Percentiles rank a stretch among this genome's conserved stretches.
Conservation (phyloP, 1,140 invertebrate species). For the Meloidogyne floridensis region DNA sequence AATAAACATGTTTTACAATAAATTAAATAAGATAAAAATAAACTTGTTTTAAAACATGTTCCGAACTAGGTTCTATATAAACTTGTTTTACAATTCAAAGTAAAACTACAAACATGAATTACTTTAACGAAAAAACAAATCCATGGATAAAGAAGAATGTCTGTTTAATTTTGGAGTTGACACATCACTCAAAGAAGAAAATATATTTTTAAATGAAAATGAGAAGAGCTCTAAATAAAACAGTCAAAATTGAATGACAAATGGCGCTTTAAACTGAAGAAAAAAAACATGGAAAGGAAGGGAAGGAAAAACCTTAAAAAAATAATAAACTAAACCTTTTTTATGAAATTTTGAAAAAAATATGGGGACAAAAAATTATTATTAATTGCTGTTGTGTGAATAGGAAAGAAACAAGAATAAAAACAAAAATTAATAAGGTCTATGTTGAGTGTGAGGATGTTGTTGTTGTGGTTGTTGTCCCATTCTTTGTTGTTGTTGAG, state of each 20-base stretch:
- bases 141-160: constrained; percentile 6
- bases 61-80: too few species aligned
- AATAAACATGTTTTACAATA: not conserved
- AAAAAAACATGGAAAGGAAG: not conserved
- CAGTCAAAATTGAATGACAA: not conserved
- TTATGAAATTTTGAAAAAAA: not conserved
- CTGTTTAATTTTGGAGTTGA: not conserved
- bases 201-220: not conserved
- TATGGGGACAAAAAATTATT: not conserved
- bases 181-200: not conserved
- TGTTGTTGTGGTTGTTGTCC: constrained; percentile 12
- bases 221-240: not conserved
- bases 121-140: not conserved
- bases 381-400: not conserved
- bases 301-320: not conserved
- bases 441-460: constrained; percentile 22
- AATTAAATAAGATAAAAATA: too few species aligned
- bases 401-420: not conserved
- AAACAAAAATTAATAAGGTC: constrained; percentile 21
- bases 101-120: too few species aligned
- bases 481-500: constrained; percentile 29
- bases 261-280: not conserved
- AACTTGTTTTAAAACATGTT: too few species aligned
- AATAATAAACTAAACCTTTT: not conserved
- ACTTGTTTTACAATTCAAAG: too few species aligned